Base-by-base conservation (phyloP, 2,113 vertebrate genomes). In the Picathartes gymnocephalus region DNA sequence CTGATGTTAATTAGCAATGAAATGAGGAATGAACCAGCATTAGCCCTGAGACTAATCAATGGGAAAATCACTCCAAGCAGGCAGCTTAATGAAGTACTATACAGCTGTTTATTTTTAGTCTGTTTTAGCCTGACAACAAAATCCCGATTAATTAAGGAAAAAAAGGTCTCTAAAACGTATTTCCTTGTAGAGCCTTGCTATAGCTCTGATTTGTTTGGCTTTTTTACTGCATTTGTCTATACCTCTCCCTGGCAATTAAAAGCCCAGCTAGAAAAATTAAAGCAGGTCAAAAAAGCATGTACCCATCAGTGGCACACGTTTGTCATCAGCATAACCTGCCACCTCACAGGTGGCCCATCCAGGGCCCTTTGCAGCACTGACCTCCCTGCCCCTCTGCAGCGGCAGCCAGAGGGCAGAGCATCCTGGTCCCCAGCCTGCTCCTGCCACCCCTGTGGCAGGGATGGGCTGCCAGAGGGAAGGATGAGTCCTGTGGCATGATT, bases 41-140 rank as follows among this genome's bases (percentile, higher is more conserved):
- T 99, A 99, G 99, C 98, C 97, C 97, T 97, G 98, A 98, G 98
- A 98, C 98, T 98, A 99, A 99, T 99, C 99, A 99, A 99, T 99
- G 98, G 97, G 98, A 98, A 99, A 99, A 99, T 98, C 98, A 99
- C 98, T 99, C 97, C 95, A 96, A 98, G 98, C 97, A 97, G 97
- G 97, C 97, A 97, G 96, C 97, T 97, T 98, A 99, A 98, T 98
- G 98, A 97, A 98, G 98, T 98, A 98, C 98, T 98, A 98, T 98
- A 98, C 98, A 98, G 98, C 96, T 98, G 97, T 98, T 99, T 98
- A 98, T 98, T 98, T 98, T 98, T 98, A 98, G 98, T 97, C 94
- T 74, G 40, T 95, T 97, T 98, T 97, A 97, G 94, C 96, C 94
- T 91, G 71, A 96, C 93, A 93, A 94, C 96, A 97, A 96, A 97